Conservation (phyloP, 2,113 vertebrate genomes). For the Xyrauchen texanus region DNA sequence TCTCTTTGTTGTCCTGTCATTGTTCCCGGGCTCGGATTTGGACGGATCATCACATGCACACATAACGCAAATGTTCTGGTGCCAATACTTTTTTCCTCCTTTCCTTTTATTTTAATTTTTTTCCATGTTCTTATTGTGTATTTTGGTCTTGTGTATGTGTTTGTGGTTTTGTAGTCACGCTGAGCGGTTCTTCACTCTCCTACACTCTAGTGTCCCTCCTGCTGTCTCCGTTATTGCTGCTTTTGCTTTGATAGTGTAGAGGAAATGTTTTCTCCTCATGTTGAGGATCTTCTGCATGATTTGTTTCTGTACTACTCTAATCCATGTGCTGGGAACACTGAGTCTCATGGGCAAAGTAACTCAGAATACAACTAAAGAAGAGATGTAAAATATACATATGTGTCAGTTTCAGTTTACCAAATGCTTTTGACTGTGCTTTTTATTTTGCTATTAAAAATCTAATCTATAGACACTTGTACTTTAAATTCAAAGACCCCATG, state of each 20-base stretch:
- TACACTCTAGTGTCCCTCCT: constrained; percentile 87
- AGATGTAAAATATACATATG: neutral
- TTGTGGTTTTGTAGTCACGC: constrained; percentile 76
- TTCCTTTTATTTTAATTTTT: constrained; percentile 67
- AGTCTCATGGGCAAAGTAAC: constrained; percentile 34
- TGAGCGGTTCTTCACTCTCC: constrained; percentile 85
- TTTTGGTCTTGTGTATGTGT: constrained; percentile 31
- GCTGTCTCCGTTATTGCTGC: constrained; percentile 82
- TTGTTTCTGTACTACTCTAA: constrained; percentile 28
- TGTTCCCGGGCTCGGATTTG: constrained; percentile 84
- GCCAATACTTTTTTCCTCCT: constrained; percentile 53
- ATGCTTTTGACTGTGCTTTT: constrained; percentile 19
- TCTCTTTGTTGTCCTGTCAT: constrained; percentile 51
- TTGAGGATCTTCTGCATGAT: constrained; percentile 58
- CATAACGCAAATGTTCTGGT: constrained; percentile 39
- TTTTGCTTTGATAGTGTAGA: constrained; percentile 84
- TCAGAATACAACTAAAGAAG: constrained; percentile 35
- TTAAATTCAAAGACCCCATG: too few species aligned
- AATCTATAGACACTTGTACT: too few species aligned
- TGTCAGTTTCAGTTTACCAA: constrained; percentile 30
- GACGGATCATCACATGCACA: constrained; percentile 77
- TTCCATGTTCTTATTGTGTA: constrained; percentile 63
- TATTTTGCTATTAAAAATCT: neutral
- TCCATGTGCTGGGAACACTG: constrained; percentile 41
- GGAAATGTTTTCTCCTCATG: constrained; percentile 46